Percentiles rank a stretch among this genome's conserved stretches.
These are phyloP conservation scores for Coreius guichenoti DNA, from an alignment of 2,797 vertebrate species.

Conservation along the genomic window DNA sequence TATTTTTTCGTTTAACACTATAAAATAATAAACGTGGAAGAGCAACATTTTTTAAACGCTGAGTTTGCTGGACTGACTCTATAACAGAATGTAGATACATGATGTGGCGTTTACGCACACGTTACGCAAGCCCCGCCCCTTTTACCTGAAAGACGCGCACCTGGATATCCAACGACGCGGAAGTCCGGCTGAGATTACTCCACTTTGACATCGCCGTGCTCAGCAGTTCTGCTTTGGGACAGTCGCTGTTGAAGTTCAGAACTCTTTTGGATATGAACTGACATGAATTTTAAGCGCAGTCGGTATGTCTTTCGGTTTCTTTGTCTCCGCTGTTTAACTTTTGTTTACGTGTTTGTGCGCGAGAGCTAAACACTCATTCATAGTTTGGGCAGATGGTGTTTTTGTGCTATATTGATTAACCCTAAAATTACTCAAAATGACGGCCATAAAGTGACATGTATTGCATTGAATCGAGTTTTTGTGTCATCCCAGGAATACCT, in stretches of 20 bases:
- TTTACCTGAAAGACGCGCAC: constrained; percentile 81
- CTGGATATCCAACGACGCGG: constrained; percentile 83
- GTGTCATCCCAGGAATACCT: background rate
- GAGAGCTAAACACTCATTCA: background rate
- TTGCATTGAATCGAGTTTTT: background rate
- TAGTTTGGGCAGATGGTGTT: background rate
- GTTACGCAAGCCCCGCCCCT: constrained; percentile 61
- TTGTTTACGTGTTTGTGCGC: background rate
- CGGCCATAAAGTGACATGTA: background rate
- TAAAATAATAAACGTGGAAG: background rate
- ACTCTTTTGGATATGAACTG: background rate
- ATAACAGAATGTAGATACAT: constrained; percentile 47
- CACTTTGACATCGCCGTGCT: background rate
- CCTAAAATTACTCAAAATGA: background rate
- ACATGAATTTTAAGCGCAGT: background rate
- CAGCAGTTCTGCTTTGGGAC: background rate
- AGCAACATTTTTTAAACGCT: background rate
- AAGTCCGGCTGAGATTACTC: constrained; percentile 68
- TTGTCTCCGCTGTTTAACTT: background rate
- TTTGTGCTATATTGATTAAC: background rate
- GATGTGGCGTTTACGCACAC: constrained; percentile 70
- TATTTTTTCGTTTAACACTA: background rate
- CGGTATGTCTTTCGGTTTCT: constrained; percentile 12
- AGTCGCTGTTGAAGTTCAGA: background rate
- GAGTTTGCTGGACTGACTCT: background rate